Base-by-base conservation (phyloP, 2,797 vertebrate species). In the Natrix natrix region DNA sequence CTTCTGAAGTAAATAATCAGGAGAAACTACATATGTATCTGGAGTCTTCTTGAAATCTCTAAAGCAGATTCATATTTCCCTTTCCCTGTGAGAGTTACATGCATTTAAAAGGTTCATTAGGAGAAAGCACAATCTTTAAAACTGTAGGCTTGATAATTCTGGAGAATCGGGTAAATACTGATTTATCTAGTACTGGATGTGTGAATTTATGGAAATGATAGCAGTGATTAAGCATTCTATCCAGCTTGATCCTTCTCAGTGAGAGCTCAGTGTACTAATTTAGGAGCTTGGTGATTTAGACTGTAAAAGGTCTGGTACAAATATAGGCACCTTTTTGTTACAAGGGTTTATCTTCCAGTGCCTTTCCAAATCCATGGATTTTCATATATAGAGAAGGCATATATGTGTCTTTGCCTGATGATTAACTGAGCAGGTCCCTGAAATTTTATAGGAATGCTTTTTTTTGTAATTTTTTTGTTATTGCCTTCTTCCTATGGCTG, bases 1-100 rank as follows among this genome's bases (percentile, higher is more conserved):
- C 91, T 22, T 28, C 91, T 86, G 89, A 57, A 5, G 69, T 4
- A 94, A 91, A 94, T 1, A 0, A 63, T 10, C 93, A 94, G 3
- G 1, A 24, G 22, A 24, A 8, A 26, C 1, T 91, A 26, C 1
- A 0, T 93, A 88, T 87, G 43, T 37, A 88, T 90, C 28, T 20
- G 89, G 57, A 92, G 37, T 57, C 56, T 56, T 91, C 93, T 93
- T 93, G 55, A 92, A 56, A 91, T 6, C 56, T 43, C 90, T 0
- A 22, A 83, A 94, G 56, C 14, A 66, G 63, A n/a, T 74, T 93
- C 32, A 8, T n/a, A 60, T 37, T 89, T 56, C 60, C 26, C 43
- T 87, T 88, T 87, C 17, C 12, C 22, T 60, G 8, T 74, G 16
- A 88, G 5, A 48, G 7, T 92, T 7, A 3, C 43, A 16, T 57